Evolutionary conservation across 2,888 invertebrate species (phyloP).

Genomic region (Agrotis clavis): DNA sequence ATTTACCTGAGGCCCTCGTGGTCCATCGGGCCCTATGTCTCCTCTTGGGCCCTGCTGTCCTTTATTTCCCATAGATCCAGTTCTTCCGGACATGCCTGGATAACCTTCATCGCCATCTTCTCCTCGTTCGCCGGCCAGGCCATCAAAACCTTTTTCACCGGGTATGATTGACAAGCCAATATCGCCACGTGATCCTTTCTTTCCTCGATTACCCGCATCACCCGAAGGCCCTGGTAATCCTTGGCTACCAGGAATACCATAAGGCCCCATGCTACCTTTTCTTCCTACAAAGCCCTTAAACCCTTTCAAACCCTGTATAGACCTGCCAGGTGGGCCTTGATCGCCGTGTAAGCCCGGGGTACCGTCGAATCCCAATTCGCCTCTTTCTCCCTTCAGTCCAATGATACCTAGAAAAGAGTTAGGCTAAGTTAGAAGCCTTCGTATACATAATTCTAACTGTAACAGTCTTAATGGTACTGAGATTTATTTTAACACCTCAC

Average conservation of each 20-base stretch:
- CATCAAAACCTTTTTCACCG: conserved; percentile 82
- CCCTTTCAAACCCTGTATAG: conserved; percentile 86
- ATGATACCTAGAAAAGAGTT: conserved; percentile 60
- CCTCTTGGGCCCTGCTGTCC: conserved; percentile 88
- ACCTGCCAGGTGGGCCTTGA: conserved; percentile 81
- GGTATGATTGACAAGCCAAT: conserved; percentile 85
- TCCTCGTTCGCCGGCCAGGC: conserved; percentile 88
- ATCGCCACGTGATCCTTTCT: conserved; percentile 88
- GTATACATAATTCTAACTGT: neutral
- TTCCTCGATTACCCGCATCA: conserved; percentile 91
- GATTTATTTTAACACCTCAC: too few relatives aligned
- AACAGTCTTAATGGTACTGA: neutral
- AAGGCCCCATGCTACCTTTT: conserved; percentile 92
- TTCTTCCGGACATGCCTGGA: conserved; percentile 89
- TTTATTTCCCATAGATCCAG: conserved; percentile 87
- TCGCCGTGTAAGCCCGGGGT: conserved; percentile 80
- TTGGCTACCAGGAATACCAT: conserved; percentile 91
- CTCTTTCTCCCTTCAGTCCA: conserved; percentile 79
- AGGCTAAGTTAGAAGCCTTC: neutral
- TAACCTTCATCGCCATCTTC: conserved; percentile 91
- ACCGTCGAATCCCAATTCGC: conserved; percentile 82
- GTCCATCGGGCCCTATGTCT: conserved; percentile 91
- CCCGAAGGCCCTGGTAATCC: conserved; percentile 92
- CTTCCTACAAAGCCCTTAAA: conserved; percentile 93
- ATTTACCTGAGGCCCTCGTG: conserved; percentile 90